Base-by-base conservation (phyloP, 1,140 invertebrate species). In the Himalopsyche phryganea region DNA sequence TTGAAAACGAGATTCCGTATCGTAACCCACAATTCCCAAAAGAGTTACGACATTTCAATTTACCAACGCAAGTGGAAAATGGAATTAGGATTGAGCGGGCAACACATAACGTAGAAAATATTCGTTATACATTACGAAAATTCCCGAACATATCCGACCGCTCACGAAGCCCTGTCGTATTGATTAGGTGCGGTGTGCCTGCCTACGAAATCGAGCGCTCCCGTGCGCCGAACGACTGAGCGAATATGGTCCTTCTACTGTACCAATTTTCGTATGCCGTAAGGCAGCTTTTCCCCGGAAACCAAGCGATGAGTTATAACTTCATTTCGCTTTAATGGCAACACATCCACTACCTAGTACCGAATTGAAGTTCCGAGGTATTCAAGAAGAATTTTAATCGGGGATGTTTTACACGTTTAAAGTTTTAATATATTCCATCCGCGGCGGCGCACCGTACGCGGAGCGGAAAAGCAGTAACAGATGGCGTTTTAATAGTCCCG, bases 11-110 rank as follows among this genome's bases (percentile, higher is more conserved):
- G 36, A 40, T 14, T n/a, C 38, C 36, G 38, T 15, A 28, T 33
- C 20, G 56, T 40, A 10, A 69, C 72, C 71, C 72, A 75, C 72
- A 28, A 76, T 76, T 76, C 74, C 74, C 76, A 71, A 66, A 76
- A 76, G 76, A 77, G 71, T 76, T 75, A 76, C 75, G 74, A 75
- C 75, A 74, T 78, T 78, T 78, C 76, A 78, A 78, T 78, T 78
- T 77, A 75, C 75, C 73, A 76, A 76, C 73, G 74, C 74, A 74
- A 72, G 72, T 73, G 75, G 75, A 76, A 78, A 78, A 77, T 77
- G 73, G 73, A 73, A 76, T 76, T 76, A 74, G 50, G 36, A 48
- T 62, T 53, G 54, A 40, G 50, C 45, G 50, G 55, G 44, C 50
- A 41, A 59, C 20, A 41, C 42, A 50, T 51, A 56, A 51, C 59